Percentiles rank a stretch among this genome's conserved stretches.
These are phyloP conservation scores for Emys orbicularis DNA, from an alignment of 2,797 vertebrate genomes.

Conservation along the genomic window DNA sequence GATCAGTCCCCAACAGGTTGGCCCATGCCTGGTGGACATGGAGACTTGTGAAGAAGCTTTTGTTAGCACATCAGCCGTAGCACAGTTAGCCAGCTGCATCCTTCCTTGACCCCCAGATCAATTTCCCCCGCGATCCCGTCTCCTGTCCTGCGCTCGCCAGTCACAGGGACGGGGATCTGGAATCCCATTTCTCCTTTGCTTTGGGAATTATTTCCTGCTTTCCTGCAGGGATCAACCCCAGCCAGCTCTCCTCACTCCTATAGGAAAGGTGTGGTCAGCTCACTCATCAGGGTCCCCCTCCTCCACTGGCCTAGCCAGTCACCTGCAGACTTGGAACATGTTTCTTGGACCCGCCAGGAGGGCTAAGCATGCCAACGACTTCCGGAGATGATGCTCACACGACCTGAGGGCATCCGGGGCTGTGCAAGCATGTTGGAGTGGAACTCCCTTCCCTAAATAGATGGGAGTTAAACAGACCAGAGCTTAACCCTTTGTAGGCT, in stretches of 20 bases:
- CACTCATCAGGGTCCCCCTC: background rate
- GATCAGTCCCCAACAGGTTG: background rate
- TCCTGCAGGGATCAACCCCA: background rate
- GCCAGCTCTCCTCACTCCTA: background rate
- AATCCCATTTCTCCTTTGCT: background rate
- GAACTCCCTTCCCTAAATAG: background rate
- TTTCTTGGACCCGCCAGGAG: background rate
- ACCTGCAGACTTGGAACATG: background rate
- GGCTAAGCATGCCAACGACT: background rate
- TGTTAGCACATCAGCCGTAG: no score
- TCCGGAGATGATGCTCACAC: background rate
- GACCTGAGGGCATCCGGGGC: background rate
- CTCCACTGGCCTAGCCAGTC: background rate
- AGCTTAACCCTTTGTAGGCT: background rate
- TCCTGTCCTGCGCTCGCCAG: background rate
- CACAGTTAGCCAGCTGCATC: background rate
- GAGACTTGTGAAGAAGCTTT: background rate
- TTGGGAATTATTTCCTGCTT: background rate
- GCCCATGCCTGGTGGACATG: background rate
- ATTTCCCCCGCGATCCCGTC: background rate
- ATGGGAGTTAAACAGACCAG: background rate
- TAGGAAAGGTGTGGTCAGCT: background rate
- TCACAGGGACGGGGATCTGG: background rate
- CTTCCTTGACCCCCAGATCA: background rate
- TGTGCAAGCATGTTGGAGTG: background rate